Evolutionary conservation across 2,888 invertebrate genomes (phyloP).

Genomic region (Baronia brevicornis): DNA sequence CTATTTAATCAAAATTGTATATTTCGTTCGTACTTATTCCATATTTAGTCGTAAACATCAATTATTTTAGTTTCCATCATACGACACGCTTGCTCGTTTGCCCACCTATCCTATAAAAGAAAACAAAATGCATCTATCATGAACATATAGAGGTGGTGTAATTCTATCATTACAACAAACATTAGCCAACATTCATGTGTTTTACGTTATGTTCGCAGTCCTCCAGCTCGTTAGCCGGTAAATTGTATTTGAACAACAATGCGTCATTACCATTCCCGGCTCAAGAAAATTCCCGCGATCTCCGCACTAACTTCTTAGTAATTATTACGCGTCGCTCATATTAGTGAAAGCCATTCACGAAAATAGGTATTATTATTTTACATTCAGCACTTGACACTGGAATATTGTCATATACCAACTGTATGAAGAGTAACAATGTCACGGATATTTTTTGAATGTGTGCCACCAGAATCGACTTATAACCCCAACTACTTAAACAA

Average conservation of each 20-base stretch:
- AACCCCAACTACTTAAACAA: conserved; percentile 5
- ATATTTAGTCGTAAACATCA: too few species aligned
- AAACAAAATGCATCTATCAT: too few species aligned
- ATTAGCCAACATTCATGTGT: conserved; percentile 13
- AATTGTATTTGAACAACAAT: conserved; percentile 49
- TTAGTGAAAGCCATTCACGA: conserved; percentile 48
- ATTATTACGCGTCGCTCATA: conserved; percentile 35
- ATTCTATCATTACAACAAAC: conserved; percentile 14
- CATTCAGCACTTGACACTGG: conserved; percentile 12
- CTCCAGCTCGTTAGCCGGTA: conserved; percentile 35
- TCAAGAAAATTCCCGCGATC: conserved; percentile 43
- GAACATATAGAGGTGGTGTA: conserved; percentile 2
- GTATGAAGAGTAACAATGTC: too few species aligned
- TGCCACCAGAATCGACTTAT: neutral
- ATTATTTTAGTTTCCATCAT: too few species aligned
- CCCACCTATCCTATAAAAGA: too few species aligned
- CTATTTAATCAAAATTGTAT: too few species aligned
- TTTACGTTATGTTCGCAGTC: conserved; percentile 19
- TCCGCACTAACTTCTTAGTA: conserved; percentile 37
- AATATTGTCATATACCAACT: too few species aligned
- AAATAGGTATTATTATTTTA: conserved; percentile 29
- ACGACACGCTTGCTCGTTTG: too few species aligned
- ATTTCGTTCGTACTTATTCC: too few species aligned
- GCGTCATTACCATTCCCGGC: conserved; percentile 42
- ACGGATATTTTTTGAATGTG: too few species aligned